A percentile compares a stretch with the other conserved stretches of the same genome.
Conservation (phyloP, 2,113 vertebrate genomes). For the Dipodomys stephensi region DNA sequence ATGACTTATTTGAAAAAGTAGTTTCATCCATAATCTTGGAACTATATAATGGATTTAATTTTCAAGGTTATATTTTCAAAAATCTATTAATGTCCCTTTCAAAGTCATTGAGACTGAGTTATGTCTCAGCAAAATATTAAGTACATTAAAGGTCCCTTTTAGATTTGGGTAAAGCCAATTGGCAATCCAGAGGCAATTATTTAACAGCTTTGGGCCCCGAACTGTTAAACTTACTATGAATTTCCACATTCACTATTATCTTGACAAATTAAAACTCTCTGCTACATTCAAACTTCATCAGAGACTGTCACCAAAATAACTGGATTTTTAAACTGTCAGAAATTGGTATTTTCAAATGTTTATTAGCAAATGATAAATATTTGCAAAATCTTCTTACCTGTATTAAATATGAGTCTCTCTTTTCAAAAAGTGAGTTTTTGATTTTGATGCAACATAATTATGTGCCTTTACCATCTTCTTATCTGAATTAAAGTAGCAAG, state of each 20-base stretch:
- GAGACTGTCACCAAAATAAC: conserved; percentile 73
- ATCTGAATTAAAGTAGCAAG: background rate
- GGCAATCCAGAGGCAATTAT: conserved; percentile 63
- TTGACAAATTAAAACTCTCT: conserved; percentile 72
- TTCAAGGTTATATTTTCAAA: conserved; percentile 78
- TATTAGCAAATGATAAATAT: conserved; percentile 42
- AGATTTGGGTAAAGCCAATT: conserved; percentile 56
- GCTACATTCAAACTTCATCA: conserved; percentile 64
- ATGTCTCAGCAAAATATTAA: conserved; percentile 78
- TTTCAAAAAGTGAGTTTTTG: conserved; percentile 35
- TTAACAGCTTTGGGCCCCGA: conserved; percentile 60
- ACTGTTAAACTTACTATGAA: conserved; percentile 77
- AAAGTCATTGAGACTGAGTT: conserved; percentile 79
- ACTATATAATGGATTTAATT: conserved; percentile 81
- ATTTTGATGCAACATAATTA: background rate
- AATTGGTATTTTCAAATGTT: conserved; percentile 67
- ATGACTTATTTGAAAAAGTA: conserved; percentile 78
- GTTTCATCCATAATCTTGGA: conserved; percentile 71
- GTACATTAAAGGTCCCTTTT: conserved; percentile 69
- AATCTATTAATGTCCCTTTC: conserved; percentile 78
- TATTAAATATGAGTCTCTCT: conserved; percentile 27
- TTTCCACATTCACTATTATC: conserved; percentile 59
- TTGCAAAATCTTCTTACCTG: conserved; percentile 27
- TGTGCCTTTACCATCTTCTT: background rate
- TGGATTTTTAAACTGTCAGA: conserved; percentile 50